Conservation (phyloP, 2,113 vertebrate genomes). For the Carassius carassius region DNA sequence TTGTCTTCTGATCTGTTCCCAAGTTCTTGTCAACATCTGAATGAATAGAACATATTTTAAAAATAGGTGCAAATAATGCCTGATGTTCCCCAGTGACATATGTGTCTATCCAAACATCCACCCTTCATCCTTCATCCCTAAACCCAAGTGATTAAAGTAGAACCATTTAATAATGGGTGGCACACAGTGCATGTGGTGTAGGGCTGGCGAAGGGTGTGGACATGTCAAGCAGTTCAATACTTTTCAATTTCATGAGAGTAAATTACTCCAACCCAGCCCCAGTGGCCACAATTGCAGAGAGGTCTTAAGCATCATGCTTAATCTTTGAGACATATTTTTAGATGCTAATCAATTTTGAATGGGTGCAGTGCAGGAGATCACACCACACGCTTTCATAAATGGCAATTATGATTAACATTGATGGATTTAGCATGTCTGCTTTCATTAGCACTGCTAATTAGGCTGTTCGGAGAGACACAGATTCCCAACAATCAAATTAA, state of each 20-base stretch:
- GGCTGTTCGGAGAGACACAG: conserved; percentile 70
- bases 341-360: conserved; percentile 59
- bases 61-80: not conserved
- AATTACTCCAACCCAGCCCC: conserved; percentile 32
- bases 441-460: conserved; percentile 77
- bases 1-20: not conserved
- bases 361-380: conserved; percentile 55
- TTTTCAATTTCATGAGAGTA: conserved; percentile 48
- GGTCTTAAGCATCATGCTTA: conserved; percentile 33
- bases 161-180: conserved; percentile 62
- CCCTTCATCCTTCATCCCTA: conserved; percentile 44
- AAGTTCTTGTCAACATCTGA: not conserved
- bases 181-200: conserved; percentile 25
- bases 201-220: conserved; percentile 47
- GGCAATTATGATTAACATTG: conserved; percentile 78
- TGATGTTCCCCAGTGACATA: conserved; percentile 1
- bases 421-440: conserved; percentile 71
- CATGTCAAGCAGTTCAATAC: conserved; percentile 59
- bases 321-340: conserved; percentile 65
- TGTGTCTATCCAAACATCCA: conserved; percentile 46
- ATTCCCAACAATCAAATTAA: conserved; percentile 75
- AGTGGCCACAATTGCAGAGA: conserved; percentile 41
- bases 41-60: not conserved
- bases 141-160: conserved; percentile 57
- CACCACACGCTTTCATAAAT: conserved; percentile 61